Conservation (phyloP, 2,888 invertebrate species). For the Pelosia muscerda region DNA sequence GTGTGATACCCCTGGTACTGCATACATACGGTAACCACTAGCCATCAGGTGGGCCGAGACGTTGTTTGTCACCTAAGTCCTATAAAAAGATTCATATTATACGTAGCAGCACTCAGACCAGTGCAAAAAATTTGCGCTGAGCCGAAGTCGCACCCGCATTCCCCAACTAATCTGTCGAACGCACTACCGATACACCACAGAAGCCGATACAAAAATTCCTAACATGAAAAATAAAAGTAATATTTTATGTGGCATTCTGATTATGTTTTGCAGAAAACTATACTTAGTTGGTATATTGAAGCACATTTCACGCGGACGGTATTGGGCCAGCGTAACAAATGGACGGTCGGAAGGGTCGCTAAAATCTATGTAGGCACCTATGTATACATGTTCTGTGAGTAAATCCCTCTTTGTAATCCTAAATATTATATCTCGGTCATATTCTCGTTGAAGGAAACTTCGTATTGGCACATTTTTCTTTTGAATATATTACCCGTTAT, state of each 20-base stretch:
- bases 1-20: too few species aligned
- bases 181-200: too few species aligned
- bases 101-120: too few species aligned
- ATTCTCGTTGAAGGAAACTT: background rate
- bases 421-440: background rate
- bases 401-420: constrained; percentile 2
- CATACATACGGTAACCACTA: too few species aligned
- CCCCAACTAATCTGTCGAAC: too few species aligned
- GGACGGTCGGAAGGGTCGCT: constrained; percentile 4
- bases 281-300: constrained; percentile 3
- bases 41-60: too few species aligned
- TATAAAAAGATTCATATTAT: too few species aligned
- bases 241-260: background rate
- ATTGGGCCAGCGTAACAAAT: constrained; percentile 2
- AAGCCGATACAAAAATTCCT: background rate
- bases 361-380: background rate
- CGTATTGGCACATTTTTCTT: background rate
- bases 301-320: background rate
- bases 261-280: constrained; percentile 2
- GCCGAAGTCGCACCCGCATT: too few species aligned
- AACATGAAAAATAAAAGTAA: background rate
- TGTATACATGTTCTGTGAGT: background rate
- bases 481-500: too few species aligned
- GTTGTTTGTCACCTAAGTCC: too few species aligned
- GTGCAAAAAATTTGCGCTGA: too few species aligned